A percentile compares a stretch with the other conserved stretches of the same genome.
These are phyloP conservation scores for Drosophila austrosaltans DNA, from an alignment of 2,888 invertebrate species.

Conservation along the genomic window DNA sequence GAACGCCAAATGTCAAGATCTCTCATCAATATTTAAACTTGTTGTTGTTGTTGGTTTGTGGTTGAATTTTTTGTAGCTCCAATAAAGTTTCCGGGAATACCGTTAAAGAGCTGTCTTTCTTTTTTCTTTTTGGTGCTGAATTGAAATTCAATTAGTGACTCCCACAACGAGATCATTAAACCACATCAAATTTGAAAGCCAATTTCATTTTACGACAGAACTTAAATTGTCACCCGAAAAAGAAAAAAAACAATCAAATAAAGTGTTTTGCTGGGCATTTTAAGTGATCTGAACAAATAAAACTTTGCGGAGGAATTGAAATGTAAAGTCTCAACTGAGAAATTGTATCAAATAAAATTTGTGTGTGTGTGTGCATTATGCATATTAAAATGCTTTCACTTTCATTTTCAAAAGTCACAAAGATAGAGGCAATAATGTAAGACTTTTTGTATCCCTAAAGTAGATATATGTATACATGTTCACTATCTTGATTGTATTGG, in stretches of 20 bases:
- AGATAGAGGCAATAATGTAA: constrained; percentile 9
- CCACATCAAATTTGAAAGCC: constrained; percentile 64
- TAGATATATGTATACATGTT: background rate
- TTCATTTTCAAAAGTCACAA: constrained; percentile 47
- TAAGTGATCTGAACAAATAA: constrained; percentile 5
- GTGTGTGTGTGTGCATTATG: constrained; percentile 63
- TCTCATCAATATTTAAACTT: constrained; percentile 27
- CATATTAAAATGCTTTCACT: constrained; percentile 80
- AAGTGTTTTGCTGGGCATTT: constrained; percentile 7
- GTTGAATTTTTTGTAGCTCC: constrained; percentile 19
- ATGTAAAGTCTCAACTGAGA: constrained; percentile 23
- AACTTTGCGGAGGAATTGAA: constrained; percentile 18
- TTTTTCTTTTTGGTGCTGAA: constrained; percentile 29
- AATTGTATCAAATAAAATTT: constrained; percentile 7
- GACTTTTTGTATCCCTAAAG: background rate
- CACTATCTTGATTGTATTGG: constrained; percentile 3
- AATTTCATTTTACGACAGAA: constrained; percentile 71
- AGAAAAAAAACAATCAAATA: background rate
- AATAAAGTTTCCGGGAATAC: constrained; percentile 48
- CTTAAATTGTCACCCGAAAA: constrained; percentile 63
- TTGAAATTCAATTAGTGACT: constrained; percentile 77
- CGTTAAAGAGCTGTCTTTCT: constrained; percentile 49
- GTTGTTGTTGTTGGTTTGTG: constrained; percentile 18
- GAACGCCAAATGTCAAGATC: constrained; percentile 32
- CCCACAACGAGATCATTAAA: constrained; percentile 58